These are phyloP conservation scores for Rallus limicola DNA, from an alignment of 2,113 vertebrate genomes.

Conservation along the genomic window DNA sequence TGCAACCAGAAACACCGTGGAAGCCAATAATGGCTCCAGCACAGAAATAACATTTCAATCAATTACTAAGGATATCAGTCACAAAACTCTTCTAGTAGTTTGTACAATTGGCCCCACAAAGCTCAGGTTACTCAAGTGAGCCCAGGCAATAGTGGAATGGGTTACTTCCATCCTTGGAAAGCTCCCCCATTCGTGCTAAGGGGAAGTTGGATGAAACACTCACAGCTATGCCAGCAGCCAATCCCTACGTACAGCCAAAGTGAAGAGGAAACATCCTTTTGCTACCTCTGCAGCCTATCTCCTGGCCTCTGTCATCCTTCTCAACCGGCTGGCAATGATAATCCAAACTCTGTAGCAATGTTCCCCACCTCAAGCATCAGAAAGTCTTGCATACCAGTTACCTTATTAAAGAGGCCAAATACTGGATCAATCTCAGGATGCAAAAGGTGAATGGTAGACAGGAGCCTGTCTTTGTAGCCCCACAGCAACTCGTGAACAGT, in stretches of 20 bases:
- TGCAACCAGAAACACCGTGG: background rate
- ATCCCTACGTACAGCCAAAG: background rate
- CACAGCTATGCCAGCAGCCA: background rate
- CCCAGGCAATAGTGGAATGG: fast-evolving
- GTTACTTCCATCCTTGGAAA: background rate
- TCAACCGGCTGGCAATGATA: background rate
- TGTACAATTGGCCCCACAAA: background rate
- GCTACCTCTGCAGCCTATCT: background rate
- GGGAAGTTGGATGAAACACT: background rate
- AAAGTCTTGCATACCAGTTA: slow-evolving; percentile 32
- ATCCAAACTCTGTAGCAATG: background rate
- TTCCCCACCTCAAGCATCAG: background rate
- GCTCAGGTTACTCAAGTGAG: fast-evolving
- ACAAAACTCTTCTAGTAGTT: background rate
- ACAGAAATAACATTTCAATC: background rate
- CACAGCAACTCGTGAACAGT: slow-evolving; percentile 86
- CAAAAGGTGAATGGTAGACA: slow-evolving; percentile 67
- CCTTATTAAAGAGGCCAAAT: slow-evolving; percentile 92
- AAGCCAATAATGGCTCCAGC: background rate
- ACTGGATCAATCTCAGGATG: slow-evolving; percentile 63
- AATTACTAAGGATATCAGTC: background rate
- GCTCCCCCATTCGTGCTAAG: background rate
- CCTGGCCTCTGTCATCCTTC: background rate
- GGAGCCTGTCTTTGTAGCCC: slow-evolving; percentile 89
- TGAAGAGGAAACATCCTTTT: background rate